These are phyloP conservation scores for Albula glossodonta DNA, from an alignment of 2,113 vertebrate species.

Conservation along the genomic window DNA sequence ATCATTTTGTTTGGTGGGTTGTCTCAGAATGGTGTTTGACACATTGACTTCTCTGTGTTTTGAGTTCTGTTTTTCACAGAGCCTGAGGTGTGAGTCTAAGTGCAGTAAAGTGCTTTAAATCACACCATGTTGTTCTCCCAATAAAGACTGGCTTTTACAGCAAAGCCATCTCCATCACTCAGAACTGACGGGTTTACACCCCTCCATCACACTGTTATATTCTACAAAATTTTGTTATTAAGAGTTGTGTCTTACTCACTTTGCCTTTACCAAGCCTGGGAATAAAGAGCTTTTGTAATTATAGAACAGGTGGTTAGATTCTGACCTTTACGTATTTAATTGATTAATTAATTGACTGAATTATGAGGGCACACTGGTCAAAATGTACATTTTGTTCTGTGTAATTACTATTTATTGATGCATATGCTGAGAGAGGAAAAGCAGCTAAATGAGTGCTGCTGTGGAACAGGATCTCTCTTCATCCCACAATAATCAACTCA, in stretches of 20 bases:
- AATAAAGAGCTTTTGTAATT: neutral
- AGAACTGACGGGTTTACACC: neutral
- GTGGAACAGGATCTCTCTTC: neutral
- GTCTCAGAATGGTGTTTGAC: neutral
- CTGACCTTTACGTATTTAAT: neutral
- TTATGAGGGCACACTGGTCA: neutral
- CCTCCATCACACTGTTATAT: neutral
- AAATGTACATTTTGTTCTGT: neutral
- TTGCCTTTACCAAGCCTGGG: neutral
- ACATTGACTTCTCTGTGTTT: neutral
- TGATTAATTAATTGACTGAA: neutral
- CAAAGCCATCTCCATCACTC: neutral
- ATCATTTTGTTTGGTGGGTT: neutral
- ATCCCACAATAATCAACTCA: neutral
- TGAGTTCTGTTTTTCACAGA: too few relatives aligned
- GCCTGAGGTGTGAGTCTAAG: neutral
- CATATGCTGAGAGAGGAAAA: neutral
- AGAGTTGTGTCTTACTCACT: neutral
- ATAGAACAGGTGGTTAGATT: too few relatives aligned
- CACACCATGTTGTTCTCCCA: neutral
- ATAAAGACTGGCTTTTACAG: neutral
- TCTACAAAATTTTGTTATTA: too few relatives aligned
- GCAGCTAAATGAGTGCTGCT: neutral
- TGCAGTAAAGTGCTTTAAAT: neutral
- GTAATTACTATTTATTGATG: neutral